Evolutionary conservation across 2,113 vertebrate genomes (phyloP), one percentile per base, ranked within the genome.

Genomic region (Alethe castanea): DNA sequence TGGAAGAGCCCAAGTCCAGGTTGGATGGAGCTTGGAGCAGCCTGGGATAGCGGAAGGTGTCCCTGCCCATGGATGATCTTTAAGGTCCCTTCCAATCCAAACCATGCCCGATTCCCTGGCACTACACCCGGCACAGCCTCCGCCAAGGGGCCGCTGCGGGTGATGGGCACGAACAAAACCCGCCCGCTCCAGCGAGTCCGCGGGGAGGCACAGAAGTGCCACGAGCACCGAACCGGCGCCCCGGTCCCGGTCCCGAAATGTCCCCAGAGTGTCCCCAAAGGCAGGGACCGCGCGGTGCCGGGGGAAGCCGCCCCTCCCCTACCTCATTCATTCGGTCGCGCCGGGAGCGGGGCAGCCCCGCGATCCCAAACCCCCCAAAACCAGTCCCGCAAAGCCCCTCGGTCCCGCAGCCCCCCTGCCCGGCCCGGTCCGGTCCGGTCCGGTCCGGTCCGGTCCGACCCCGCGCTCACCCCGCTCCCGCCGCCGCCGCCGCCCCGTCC

Each of bases 21-120:
- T 0, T 42, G 59, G 66, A 42, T 0, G 0, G 11, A 12, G 4
- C 12, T 65, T 65, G 36, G 14, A 57, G 9, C 59, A 56, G 1
- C 8, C 31, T 12, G 20, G 14, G 2, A 0, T 7, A 29, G 40
- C 1, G 24, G n/a, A 5, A 72, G 12, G 20, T 33, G 35, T 42
- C 66, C 17, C 48, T 56, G 74, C 7, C 2, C 42, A 8, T 3
- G 25, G 57, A 25, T 6, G n/a, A 47, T 3, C 25, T 54, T 40
- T 29, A 7, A 35, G 6, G 8, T 12, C 35, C 35, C 20, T 48
- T 35, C 35, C 19, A 14, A 2, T 3, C 29, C 40, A 20, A 54
- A 16, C 4, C 40, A 40, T 25, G 13, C 31, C 29, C 2, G 57
- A 42, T 8, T 31, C 48, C 66, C 69, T 3, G 59, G 18, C 48